Evolutionary conservation across 2,797 vertebrate species (phyloP), one percentile per base, ranked within the genome.

Genomic region (Rhinella marina): DNA sequence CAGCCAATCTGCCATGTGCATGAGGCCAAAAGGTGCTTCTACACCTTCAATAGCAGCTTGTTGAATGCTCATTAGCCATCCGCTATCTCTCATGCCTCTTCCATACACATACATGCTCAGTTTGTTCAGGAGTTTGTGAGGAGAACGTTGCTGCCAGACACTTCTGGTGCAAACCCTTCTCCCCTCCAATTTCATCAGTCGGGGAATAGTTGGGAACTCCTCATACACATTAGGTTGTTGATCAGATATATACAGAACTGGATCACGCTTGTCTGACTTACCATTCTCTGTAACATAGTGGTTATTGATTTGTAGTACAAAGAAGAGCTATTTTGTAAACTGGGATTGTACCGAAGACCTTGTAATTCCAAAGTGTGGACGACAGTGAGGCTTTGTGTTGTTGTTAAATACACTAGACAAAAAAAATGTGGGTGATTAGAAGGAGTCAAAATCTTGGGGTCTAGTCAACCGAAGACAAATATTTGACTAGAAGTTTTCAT

Each of bases 281-380:
- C 98, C 96, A 97, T 96, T 50, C 87, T 92, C 86, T 96, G 95
- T 50, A 99, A 92, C 66, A 95, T 90, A 0, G 96, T 90, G 0
- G 97, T 96, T 86, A 99, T 94, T 0, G 93, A 80, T 21, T 95
- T 92, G 89, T 91, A 94, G 90, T 96, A 98, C 12, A 93, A 93
- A 0, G 97, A 98, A 88, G 83, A 92, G 75, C 92, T 91, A 29
- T 90, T 91, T 91, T 94, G 95, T 54, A 99, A 92, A 80, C 92
- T 94, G 57, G 90, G 64, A 29, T 95, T 91, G 79, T 97, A 99
- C 0, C 85, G 87, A 64, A 99, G 94, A 13, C 98, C 98, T 23
- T 76, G 94, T 88, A 99, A 92, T 92, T 97, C 94, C 50, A 96
- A 96, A 0, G 94, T 97, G 92, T 98, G 97, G 94, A 97, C 96